phyloP scores from a whole-genome alignment of 2,113 vertebrate species.

The Acinonyx jubatus region DNA sequence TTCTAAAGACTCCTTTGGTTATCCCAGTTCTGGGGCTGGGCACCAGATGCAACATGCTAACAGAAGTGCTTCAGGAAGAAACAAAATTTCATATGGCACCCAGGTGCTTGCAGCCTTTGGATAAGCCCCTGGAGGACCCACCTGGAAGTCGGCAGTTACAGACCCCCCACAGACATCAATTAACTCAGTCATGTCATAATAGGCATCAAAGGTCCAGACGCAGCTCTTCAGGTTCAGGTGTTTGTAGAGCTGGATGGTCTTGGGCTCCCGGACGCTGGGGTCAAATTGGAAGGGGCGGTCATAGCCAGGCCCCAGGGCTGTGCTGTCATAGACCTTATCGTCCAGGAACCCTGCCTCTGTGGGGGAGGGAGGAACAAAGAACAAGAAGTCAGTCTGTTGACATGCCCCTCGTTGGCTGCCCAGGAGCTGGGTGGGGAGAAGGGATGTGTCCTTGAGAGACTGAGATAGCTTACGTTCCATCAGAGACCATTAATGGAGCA shows the following conservation, averaged over 20 bases:
- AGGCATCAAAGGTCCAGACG: slow-evolving; percentile 98
- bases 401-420: neutral
- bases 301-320: slow-evolving; percentile 92
- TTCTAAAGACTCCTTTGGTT: neutral
- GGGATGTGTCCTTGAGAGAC: neutral
- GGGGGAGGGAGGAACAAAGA: neutral
- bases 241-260: slow-evolving; percentile 95
- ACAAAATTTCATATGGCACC: fast-evolving
- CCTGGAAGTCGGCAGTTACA: slow-evolving; percentile 98
- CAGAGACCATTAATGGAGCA: neutral
- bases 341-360: slow-evolving; percentile 96
- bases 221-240: slow-evolving; percentile 99
- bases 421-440: neutral
- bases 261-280: slow-evolving; percentile 89
- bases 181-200: slow-evolving; percentile 97
- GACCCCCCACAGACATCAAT: slow-evolving; percentile 97
- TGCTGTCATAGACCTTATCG: slow-evolving; percentile 88
- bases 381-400: neutral
- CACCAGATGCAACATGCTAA: neutral
- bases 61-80: neutral
- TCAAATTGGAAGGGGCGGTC: slow-evolving; percentile 98
- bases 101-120: neutral
- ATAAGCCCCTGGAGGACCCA: slow-evolving; percentile 65
- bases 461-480: neutral
- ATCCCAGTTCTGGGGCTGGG: neutral